Conservation (phyloP, 2,113 vertebrate genomes). For the Mormyrus iriodes region DNA sequence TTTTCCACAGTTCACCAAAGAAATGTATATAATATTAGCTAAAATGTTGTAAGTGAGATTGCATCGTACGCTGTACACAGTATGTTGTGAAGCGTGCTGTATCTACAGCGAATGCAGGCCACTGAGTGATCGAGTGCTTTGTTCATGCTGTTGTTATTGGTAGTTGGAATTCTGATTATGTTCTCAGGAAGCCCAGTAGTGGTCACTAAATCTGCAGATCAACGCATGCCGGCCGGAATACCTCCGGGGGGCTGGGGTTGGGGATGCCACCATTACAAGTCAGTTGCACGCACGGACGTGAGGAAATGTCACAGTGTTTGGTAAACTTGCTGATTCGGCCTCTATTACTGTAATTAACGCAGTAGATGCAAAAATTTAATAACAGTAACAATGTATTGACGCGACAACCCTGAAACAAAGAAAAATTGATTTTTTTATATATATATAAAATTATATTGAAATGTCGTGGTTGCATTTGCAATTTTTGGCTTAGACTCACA, state of each 20-base stretch:
- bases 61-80: neutral
- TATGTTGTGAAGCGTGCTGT: neutral
- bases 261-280: neutral
- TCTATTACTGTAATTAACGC: neutral
- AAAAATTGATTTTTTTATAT: no score
- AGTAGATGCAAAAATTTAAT: neutral
- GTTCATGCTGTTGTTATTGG: neutral
- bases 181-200: constrained; percentile 4
- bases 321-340: neutral
- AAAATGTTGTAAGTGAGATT: neutral
- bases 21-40: neutral
- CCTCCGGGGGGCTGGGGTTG: neutral
- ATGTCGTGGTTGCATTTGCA: neutral
- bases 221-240: no score
- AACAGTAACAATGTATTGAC: neutral
- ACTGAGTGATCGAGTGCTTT: neutral
- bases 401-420: neutral
- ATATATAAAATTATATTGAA: neutral
- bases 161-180: neutral
- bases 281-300: neutral
- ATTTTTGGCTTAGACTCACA: neutral
- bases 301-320: neutral
- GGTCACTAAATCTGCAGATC: neutral
- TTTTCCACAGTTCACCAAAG: constrained; percentile 13
- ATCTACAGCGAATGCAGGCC: neutral